Percentiles rank a stretch among this genome's conserved stretches.
These are phyloP conservation scores for Oryzias dopingdopingensis DNA, from an alignment of 2,797 vertebrate species.

Conservation along the genomic window DNA sequence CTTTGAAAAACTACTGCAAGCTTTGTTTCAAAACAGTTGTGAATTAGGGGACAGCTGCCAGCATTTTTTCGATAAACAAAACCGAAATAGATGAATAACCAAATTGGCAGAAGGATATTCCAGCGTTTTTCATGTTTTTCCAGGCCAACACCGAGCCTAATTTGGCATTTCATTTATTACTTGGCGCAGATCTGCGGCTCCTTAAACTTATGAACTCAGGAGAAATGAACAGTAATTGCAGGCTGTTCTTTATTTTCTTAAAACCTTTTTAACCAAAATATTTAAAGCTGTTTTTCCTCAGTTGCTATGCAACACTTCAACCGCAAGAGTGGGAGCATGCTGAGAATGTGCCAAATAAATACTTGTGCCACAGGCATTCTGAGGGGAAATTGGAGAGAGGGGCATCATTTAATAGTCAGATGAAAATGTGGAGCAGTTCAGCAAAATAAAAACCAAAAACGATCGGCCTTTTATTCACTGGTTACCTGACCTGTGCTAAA, in stretches of 20 bases:
- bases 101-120: constrained; percentile 51
- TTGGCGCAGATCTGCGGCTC: constrained; percentile 64
- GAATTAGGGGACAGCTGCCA: constrained; percentile 67
- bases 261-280: constrained; percentile 79
- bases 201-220: constrained; percentile 78
- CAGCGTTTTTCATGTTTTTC: constrained; percentile 51
- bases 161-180: constrained; percentile 72
- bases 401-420: constrained; percentile 54
- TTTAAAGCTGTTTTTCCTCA: constrained; percentile 80
- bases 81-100: constrained; percentile 55
- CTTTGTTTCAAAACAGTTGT: constrained; percentile 70
- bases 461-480: constrained; percentile 60
- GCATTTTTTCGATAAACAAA: constrained; percentile 64
- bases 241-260: constrained; percentile 77
- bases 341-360: constrained; percentile 78
- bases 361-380: constrained; percentile 67
- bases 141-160: constrained; percentile 61
- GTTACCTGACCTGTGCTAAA: constrained; percentile 51
- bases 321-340: constrained; percentile 74
- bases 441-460: constrained; percentile 12
- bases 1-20: constrained; percentile 57
- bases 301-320: constrained; percentile 82
- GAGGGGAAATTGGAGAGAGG: constrained; percentile 62
- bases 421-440: constrained; percentile 50
- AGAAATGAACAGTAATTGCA: constrained; percentile 80